phyloP scores from a whole-genome alignment of 2,797 vertebrate genomes.

The Parambassis ranga region DNA sequence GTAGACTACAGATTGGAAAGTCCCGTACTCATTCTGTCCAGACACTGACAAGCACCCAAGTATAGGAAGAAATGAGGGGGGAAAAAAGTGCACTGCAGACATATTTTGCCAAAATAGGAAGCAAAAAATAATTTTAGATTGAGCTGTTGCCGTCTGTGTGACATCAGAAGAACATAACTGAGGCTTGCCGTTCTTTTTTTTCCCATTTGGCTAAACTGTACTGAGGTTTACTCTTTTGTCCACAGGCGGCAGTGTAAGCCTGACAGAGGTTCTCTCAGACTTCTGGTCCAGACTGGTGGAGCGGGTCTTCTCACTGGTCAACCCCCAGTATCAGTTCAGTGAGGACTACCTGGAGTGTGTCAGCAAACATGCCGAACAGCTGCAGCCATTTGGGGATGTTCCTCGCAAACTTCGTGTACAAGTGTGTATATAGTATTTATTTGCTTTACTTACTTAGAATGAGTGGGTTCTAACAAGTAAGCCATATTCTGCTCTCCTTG shows the following conservation, averaged over 20 bases:
- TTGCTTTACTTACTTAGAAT: background rate
- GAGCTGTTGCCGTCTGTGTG: no score
- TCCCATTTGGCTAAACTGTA: no score
- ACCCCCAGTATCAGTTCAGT: constrained; percentile 89
- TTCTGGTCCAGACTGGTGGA: constrained; percentile 90
- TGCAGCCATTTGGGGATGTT: constrained; percentile 89
- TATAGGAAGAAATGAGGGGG: background rate
- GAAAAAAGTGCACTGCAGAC: background rate
- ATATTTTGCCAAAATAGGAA: no score
- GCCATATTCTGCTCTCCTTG: background rate
- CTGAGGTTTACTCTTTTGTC: background rate
- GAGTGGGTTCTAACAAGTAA: background rate
- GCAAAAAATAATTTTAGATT: no score
- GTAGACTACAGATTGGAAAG: constrained; percentile 52
- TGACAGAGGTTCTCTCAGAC: constrained; percentile 86
- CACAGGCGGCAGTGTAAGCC: constrained; percentile 80
- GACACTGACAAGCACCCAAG: background rate
- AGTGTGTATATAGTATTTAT: constrained; percentile 63
- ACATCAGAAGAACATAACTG: no score
- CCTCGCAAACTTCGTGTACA: constrained; percentile 86
- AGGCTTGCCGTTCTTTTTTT: no score
- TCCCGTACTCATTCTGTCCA: constrained; percentile 14
- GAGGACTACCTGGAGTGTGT: constrained; percentile 91
- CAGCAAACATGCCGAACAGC: constrained; percentile 84
- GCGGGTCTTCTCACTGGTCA: constrained; percentile 87